A percentile compares a stretch with the other conserved stretches of the same genome.
Conservation (phyloP, 2,888 invertebrate species). For the Alentia gelatinosa region DNA sequence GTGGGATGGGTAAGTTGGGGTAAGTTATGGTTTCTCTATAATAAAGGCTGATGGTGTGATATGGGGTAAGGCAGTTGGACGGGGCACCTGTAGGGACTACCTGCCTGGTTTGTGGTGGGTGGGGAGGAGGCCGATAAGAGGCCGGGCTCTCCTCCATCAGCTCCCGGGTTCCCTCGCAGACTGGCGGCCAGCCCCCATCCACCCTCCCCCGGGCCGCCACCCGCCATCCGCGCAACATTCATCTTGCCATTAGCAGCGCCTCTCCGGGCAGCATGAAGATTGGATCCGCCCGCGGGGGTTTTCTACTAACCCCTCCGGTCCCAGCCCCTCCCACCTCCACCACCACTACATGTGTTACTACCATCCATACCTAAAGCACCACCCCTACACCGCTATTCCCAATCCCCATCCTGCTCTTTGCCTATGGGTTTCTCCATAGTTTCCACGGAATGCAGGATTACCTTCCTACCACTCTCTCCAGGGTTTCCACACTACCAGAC, state of each 20-base stretch:
- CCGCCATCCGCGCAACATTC: not conserved
- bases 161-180: not conserved
- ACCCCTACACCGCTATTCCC: not conserved
- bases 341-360: not conserved
- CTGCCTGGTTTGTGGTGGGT: not conserved
- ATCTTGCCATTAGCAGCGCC: slow-evolving; percentile 1
- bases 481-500: not conserved
- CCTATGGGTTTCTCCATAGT: not conserved
- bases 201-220: not conserved
- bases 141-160: not conserved
- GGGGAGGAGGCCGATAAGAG: not conserved
- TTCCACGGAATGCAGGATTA: too few relatives aligned
- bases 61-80: too few relatives aligned
- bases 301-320: not conserved
- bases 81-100: not conserved
- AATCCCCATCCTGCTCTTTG: not conserved
- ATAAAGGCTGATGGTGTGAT: too few relatives aligned
- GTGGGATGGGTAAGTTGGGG: too few relatives aligned
- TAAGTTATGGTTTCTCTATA: too few relatives aligned
- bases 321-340: not conserved
- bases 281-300: not conserved
- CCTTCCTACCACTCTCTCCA: not conserved
- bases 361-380: not conserved
- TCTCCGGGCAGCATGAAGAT: not conserved
- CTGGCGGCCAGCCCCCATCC: not conserved